Evolutionary conservation across 1,140 invertebrate genomes (phyloP), one percentile per base, ranked within the genome.

Genomic region (Halesus radiatus): DNA sequence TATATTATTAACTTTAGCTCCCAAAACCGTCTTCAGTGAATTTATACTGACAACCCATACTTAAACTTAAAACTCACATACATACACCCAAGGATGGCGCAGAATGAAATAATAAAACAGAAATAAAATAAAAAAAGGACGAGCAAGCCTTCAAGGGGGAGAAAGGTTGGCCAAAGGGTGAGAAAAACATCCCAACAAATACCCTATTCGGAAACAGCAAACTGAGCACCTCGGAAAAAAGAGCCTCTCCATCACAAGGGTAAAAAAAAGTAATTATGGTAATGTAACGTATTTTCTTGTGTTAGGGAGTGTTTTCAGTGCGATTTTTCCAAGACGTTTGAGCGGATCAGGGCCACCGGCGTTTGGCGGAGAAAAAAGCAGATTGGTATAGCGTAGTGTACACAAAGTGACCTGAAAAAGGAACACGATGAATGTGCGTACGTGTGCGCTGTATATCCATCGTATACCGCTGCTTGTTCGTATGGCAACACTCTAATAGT

Each of bases 71-170:
- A 45, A 82, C 76, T 76, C 56, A 79, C 56, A 78, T 16, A 78
- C 56, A 54, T 8, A 10, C 52, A 18, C 23, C 20, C 52, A 22
- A 60, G 16, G 26, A 66, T 72, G 77, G 78, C 79, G 72, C 78
- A 75, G 58, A 80, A 83, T 75, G 50, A 83, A 83, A 83, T 83
- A 83, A 83, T 83, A 83, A 83, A 83, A 83, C 81, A 80, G 66
- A 74, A 83, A 79, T 83, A 80, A 80, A 83, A 80, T 80, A 83
- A 82, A 83, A 29, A 82, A 83, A 79, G 66, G 68, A 76, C 77
- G 73, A 64, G 23, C 77, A 45, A 76, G 32, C 50, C 76, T 37
- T 54, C 70, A 76, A 72, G 22, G 29, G 52, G 74, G 74, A 52
- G 52, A 68, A 70, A 66, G 10, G 62, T 66, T 8, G 73, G 64